These are phyloP conservation scores for Oreochromis niloticus DNA, from an alignment of 2,113 vertebrate species.

Conservation along the genomic window DNA sequence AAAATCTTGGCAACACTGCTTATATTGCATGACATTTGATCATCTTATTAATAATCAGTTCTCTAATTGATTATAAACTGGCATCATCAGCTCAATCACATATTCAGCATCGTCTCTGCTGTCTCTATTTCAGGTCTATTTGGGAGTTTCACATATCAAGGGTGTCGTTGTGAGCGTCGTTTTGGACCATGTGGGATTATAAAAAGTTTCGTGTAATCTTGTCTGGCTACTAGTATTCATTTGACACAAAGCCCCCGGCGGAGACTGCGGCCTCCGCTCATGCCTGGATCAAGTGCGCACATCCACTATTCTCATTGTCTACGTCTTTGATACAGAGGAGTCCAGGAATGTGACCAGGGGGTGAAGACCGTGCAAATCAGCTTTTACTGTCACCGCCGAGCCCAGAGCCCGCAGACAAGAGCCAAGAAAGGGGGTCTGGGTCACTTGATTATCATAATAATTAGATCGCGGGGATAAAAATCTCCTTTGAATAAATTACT, in stretches of 20 bases:
- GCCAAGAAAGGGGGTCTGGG: constrained; percentile 58
- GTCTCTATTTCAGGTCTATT: background rate
- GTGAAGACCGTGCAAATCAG: constrained; percentile 78
- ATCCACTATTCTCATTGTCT: constrained; percentile 62
- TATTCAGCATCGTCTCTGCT: background rate
- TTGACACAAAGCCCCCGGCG: constrained; percentile 63
- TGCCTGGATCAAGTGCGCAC: constrained; percentile 66
- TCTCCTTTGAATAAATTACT: constrained; percentile 84
- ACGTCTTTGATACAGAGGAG: constrained; percentile 64
- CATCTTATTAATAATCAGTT: background rate
- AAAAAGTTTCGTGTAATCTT: constrained; percentile 60
- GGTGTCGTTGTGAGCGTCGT: constrained; percentile 6
- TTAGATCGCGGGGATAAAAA: constrained; percentile 77
- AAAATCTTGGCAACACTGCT: background rate
- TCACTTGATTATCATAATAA: constrained; percentile 78
- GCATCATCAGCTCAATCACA: background rate
- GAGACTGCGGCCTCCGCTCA: constrained; percentile 41
- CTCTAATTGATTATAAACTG: background rate
- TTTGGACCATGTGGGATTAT: constrained; percentile 49
- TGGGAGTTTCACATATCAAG: constrained; percentile 4
- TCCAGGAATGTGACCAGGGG: constrained; percentile 74
- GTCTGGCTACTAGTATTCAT: constrained; percentile 54
- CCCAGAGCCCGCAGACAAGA: constrained; percentile 71
- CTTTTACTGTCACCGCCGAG: constrained; percentile 74
- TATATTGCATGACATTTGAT: background rate